These are phyloP conservation scores for Brachypodius melanocephalos DNA, from an alignment of 2,113 vertebrate species.

Conservation along the genomic window DNA sequence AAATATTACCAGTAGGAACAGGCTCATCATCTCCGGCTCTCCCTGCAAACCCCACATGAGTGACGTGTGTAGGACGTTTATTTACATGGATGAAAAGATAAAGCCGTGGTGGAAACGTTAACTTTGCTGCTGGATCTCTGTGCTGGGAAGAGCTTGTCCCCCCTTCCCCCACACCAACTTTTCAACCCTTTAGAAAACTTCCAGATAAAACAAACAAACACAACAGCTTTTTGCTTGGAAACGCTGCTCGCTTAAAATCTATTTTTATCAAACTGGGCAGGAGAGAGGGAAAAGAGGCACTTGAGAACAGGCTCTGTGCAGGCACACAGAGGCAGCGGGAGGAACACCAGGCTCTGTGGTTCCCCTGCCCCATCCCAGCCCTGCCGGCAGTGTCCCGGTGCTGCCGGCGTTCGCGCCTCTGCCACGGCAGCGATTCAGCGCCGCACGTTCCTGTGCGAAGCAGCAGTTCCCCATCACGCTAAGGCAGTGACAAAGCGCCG, in stretches of 20 bases:
- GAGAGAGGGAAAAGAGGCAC: slow-evolving; percentile 3
- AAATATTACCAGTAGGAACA: slow-evolving; percentile 67
- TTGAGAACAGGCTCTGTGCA: not conserved
- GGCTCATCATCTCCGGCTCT: slow-evolving; percentile 59
- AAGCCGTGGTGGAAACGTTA: slow-evolving; percentile 36
- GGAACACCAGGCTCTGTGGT: not conserved
- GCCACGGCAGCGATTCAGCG: not conserved
- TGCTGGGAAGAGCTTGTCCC: not conserved
- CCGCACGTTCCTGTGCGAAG: slow-evolving; percentile 10
- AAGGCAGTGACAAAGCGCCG: not conserved
- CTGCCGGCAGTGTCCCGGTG: not conserved
- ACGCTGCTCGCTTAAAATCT: slow-evolving; percentile 34
- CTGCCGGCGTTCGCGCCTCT: not conserved
- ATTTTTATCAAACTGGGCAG: slow-evolving; percentile 46
- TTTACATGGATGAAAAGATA: slow-evolving; percentile 62
- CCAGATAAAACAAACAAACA: slow-evolving; percentile 65
- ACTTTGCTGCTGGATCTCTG: slow-evolving; percentile 38
- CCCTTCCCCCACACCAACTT: not conserved
- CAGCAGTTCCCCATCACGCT: slow-evolving; percentile 42
- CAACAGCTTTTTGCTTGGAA: slow-evolving; percentile 43
- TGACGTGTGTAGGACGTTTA: slow-evolving; percentile 55
- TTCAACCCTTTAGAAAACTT: slow-evolving; percentile 47
- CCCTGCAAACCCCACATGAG: slow-evolving; percentile 30
- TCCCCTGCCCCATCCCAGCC: not conserved
- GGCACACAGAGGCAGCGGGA: rapidly evolving